Percentiles rank a stretch among this genome's conserved stretches.
These are phyloP conservation scores for Ooceraea biroi DNA, from an alignment of 1,140 invertebrate species.

Conservation along the genomic window DNA sequence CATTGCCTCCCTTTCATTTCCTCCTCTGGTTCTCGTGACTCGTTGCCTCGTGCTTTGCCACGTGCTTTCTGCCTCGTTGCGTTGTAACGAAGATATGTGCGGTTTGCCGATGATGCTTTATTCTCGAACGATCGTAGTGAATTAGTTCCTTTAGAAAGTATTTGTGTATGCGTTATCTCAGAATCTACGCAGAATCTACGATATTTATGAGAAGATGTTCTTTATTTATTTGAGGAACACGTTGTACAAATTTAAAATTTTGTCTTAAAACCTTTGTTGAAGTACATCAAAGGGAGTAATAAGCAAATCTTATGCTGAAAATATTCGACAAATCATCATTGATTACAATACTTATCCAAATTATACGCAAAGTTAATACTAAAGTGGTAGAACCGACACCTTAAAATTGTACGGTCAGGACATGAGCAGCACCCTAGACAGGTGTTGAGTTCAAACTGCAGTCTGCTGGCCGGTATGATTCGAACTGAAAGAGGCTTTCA, in stretches of 20 bases:
- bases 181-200: neutral
- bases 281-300: no score
- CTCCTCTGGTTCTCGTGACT: neutral
- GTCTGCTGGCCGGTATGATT: conserved; percentile 31
- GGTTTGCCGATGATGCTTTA: neutral
- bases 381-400: neutral
- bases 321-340: neutral
- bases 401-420: conserved; percentile 32
- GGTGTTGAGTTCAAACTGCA: conserved; percentile 59
- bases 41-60: neutral
- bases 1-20: conserved; percentile 11
- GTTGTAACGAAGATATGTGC: conserved; percentile 12
- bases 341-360: conserved; percentile 2
- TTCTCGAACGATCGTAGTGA: neutral
- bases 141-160: neutral
- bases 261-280: neutral
- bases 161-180: neutral
- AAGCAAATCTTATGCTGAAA: neutral
- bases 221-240: neutral
- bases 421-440: conserved; percentile 37
- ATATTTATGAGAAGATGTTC: neutral
- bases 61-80: neutral
- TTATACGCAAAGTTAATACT: conserved; percentile 2
- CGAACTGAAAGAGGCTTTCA: conserved; percentile 64
- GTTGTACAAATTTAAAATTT: neutral